A percentile compares a stretch with the other conserved stretches of the same genome.
Conservation (phyloP, 2,113 vertebrate genomes). For the Rafetus swinhoei region DNA sequence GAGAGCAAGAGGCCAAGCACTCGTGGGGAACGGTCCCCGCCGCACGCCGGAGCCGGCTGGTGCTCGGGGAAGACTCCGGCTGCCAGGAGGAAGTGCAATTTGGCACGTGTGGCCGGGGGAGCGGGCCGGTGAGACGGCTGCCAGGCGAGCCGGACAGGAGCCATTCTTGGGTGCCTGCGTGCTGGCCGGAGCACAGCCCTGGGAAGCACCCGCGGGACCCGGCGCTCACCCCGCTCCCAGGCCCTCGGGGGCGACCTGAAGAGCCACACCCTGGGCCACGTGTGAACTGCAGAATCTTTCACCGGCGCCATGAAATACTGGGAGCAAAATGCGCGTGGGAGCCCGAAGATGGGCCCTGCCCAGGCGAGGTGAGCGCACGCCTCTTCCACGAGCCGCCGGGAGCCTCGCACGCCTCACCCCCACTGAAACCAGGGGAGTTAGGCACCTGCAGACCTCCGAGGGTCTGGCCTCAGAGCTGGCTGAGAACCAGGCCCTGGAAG, state of each 20-base stretch:
- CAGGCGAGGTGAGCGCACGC: background rate
- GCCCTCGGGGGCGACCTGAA: background rate
- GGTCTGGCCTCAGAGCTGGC: background rate
- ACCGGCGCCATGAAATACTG: conserved; percentile 54
- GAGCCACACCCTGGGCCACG: background rate
- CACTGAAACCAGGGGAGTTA: background rate
- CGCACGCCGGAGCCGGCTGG: background rate
- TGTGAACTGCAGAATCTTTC: background rate
- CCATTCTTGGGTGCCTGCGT: fast-evolving
- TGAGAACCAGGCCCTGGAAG: conserved; percentile 20
- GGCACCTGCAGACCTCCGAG: background rate
- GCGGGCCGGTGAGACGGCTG: too few relatives aligned
- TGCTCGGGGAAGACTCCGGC: background rate
- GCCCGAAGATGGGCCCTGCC: background rate
- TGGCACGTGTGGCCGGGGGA: fast-evolving
- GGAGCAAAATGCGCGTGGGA: conserved; percentile 19
- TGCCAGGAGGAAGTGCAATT: background rate
- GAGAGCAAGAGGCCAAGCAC: background rate
- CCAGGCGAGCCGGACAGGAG: background rate
- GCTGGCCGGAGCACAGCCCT: too few relatives aligned
- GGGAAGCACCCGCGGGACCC: too few relatives aligned
- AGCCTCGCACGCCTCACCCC: background rate
- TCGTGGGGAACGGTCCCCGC: background rate
- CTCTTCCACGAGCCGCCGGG: background rate
- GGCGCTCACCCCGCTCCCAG: too few relatives aligned